phyloP scores from a whole-genome alignment of 1,140 invertebrate genomes.

The Streblospio benedicti region DNA sequence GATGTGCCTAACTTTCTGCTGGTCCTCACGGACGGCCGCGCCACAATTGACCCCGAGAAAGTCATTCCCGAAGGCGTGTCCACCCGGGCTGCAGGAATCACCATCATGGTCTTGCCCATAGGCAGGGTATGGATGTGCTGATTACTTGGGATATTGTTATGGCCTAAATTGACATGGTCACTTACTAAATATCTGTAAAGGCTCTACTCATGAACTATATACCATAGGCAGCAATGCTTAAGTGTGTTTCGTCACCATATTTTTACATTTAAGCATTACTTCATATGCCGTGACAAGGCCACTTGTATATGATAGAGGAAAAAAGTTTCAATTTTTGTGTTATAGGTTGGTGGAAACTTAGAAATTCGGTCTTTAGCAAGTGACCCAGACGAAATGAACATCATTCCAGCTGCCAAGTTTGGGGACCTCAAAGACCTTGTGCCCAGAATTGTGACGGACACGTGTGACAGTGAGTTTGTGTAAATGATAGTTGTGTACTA shows the following conservation, averaged over 20 bases:
- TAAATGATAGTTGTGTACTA: too few relatives aligned
- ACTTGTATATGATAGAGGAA: too few relatives aligned
- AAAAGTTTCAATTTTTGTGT: too few relatives aligned
- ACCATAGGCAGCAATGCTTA: too few relatives aligned
- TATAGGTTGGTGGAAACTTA: too few relatives aligned
- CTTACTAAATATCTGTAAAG: too few relatives aligned
- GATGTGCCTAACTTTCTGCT: not conserved
- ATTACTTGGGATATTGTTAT: too few relatives aligned
- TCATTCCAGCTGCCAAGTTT: not conserved
- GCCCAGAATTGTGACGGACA: not conserved
- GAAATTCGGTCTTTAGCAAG: slow-evolving; percentile 6
- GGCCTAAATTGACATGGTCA: too few relatives aligned
- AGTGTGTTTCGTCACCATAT: too few relatives aligned
- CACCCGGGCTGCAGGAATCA: not conserved
- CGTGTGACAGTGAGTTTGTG: slow-evolving; percentile 6
- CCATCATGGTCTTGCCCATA: not conserved
- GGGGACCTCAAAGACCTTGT: not conserved
- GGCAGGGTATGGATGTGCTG: not conserved
- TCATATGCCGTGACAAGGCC: too few relatives aligned
- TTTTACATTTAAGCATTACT: too few relatives aligned
- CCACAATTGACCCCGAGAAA: not conserved
- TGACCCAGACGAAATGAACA: slow-evolving; percentile 4
- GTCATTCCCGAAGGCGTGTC: slow-evolving; percentile 1
- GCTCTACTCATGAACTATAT: too few relatives aligned
- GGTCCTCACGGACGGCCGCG: slow-evolving; percentile 1